Percentiles rank a stretch among this genome's conserved stretches.
Evolutionary conservation across 1,140 invertebrate genomes (phyloP).

Genomic region (Drosophila triauraria): DNA sequence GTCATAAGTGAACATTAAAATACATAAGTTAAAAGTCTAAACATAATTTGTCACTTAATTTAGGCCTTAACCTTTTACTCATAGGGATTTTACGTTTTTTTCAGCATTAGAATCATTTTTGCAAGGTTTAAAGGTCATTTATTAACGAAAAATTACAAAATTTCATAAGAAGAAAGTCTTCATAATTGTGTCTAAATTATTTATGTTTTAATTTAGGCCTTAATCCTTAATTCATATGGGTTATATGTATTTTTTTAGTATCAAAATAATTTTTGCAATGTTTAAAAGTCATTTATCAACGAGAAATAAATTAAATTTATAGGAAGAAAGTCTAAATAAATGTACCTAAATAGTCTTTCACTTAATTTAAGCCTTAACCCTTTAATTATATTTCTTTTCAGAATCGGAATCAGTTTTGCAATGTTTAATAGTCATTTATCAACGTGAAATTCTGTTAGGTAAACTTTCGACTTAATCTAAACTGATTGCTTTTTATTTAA

Average conservation of each 20-base stretch:
- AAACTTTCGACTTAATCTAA: background rate
- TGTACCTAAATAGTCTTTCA: background rate
- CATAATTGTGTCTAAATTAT: too few species aligned
- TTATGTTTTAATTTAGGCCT: too few species aligned
- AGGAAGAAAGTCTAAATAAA: background rate
- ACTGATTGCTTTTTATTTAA: conserved; percentile 3
- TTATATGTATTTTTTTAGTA: background rate
- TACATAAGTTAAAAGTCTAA: too few species aligned
- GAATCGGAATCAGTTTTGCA: too few species aligned
- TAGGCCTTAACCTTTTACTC: background rate
- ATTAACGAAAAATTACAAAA: background rate
- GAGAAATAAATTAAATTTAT: background rate
- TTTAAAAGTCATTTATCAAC: background rate
- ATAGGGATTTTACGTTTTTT: background rate
- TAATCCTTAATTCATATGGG: background rate
- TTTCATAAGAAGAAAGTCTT: too few species aligned
- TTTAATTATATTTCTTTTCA: background rate
- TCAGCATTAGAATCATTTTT: too few species aligned
- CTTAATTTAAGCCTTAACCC: background rate
- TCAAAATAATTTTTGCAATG: too few species aligned
- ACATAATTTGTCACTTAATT: background rate
- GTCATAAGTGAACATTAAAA: too few species aligned
- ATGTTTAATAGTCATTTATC: background rate
- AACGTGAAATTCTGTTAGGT: background rate
- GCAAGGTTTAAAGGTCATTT: background rate